phyloP scores from a whole-genome alignment of 2,797 vertebrate species.

The Sciaenops ocellatus region DNA sequence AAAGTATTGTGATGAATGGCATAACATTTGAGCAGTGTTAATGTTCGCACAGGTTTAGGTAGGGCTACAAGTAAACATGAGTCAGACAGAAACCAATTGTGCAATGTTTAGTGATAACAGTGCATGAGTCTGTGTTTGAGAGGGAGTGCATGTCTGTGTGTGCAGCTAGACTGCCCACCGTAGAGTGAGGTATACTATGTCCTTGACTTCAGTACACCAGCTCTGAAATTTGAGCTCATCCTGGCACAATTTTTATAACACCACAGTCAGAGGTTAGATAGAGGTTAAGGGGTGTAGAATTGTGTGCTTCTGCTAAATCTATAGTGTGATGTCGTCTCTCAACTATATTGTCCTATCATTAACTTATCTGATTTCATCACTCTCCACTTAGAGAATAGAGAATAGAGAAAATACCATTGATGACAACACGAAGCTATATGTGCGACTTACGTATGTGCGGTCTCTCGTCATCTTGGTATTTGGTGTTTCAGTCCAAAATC shows the following conservation, averaged over 20 bases:
- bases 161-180: not conserved
- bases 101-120: slow-evolving; percentile 36
- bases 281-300: slow-evolving; percentile 19
- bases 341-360: slow-evolving; percentile 12
- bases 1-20: not conserved
- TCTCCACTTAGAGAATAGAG: slow-evolving; percentile 1
- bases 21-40: not conserved
- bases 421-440: slow-evolving; percentile 10
- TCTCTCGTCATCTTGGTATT: slow-evolving; percentile 16
- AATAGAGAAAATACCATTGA: slow-evolving; percentile 10
- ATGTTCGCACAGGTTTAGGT: not conserved
- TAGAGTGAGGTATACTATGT: not conserved
- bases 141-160: slow-evolving; percentile 10
- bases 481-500: not conserved
- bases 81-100: slow-evolving; percentile 41
- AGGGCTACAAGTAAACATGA: slow-evolving; percentile 39
- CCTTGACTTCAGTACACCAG: slow-evolving; percentile 21
- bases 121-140: slow-evolving; percentile 24
- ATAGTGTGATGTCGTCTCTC: not conserved
- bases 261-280: slow-evolving; percentile 31
- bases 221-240: slow-evolving; percentile 34
- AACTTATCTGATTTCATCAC: slow-evolving; percentile 34
- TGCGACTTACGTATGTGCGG: not conserved
- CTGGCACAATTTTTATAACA: slow-evolving; percentile 5
- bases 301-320: slow-evolving; percentile 9